Evolutionary conservation across 2,888 invertebrate genomes (phyloP).

Genomic region (Crepidodera aurea): DNA sequence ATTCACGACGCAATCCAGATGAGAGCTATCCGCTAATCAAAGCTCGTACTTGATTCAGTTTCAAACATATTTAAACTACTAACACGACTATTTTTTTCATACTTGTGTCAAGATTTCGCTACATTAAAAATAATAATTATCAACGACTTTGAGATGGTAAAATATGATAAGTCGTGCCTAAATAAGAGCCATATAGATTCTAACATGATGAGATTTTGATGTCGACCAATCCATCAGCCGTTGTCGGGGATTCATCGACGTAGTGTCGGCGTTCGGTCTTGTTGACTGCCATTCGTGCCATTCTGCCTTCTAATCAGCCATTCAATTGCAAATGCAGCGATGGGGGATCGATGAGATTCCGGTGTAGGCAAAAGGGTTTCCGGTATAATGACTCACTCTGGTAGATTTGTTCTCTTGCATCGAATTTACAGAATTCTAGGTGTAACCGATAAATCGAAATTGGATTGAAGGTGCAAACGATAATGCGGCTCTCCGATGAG

Average conservation of each 20-base stretch:
- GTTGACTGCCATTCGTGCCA: conserved; percentile 41
- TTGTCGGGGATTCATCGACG: conserved; percentile 59
- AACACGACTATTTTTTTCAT: no score
- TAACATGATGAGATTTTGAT: conserved; percentile 59
- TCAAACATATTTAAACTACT: no score
- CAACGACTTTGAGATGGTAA: conserved; percentile 29
- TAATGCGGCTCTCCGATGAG: neutral
- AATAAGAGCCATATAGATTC: conserved; percentile 51
- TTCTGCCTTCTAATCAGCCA: conserved; percentile 58
- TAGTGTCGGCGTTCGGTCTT: conserved; percentile 43
- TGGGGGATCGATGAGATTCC: conserved; percentile 59
- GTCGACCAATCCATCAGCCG: conserved; percentile 58
- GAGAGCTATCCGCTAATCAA: no score
- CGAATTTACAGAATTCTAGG: conserved; percentile 24
- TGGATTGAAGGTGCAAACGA: conserved; percentile 21
- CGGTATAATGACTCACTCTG: conserved; percentile 52
- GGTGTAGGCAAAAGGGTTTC: conserved; percentile 56
- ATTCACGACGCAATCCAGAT: no score
- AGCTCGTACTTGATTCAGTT: no score
- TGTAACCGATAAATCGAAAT: conserved; percentile 25
- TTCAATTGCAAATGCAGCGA: conserved; percentile 61
- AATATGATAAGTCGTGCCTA: conserved; percentile 41
- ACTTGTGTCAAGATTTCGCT: no score
- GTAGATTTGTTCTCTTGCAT: conserved; percentile 25
- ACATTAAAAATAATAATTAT: no score